Base-by-base conservation (phyloP, 2,113 vertebrate species). In the Limnothrissa miodon region DNA sequence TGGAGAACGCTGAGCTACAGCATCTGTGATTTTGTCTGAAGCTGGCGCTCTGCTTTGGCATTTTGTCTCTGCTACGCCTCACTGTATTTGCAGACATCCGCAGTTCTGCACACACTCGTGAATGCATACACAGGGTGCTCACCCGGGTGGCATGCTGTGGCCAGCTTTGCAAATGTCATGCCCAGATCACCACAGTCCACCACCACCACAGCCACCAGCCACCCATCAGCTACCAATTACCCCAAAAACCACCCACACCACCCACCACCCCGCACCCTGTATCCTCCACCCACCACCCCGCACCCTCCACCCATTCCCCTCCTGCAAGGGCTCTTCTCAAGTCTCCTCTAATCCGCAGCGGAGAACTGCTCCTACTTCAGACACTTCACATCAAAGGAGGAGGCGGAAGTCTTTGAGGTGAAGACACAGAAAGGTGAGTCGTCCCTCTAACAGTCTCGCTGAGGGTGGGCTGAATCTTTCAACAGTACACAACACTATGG, bases 281-380 rank as follows among this genome's bases (percentile, higher is more conserved):
- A n/a, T n/a, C n/a, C n/a, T 42, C 2, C 42, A 42, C 42, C 2
- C 42, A 81, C 80, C 59, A 44, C 39, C 83, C 78, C 80, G 6
- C 42, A 42, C 42, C 2, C 42, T 4, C 42, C 80, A 83, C 81
- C 85, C 89, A 79, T 78, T 83, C 39, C 85, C 85, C 82, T 45
- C 36, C 79, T 84, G n/a, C n/a, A n/a, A 17, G 39, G 56, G 44
- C 80, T 87, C 81, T 81, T 87, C 87, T 87, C 21, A 48, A 56
- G 87, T 83, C 74, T 87, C 81, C 88, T 87, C 87, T 86, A 80
- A 78, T 89, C 86, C 82, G 80, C 95, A 99, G 98, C 95, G 36
- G 93, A 94, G 89, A 98, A 96, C 94, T 99, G 98, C 86, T 97
- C 98, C 85, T 99, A 98, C 93, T 99, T 99, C 95, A 97, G 97